Evolutionary conservation across 2,888 invertebrate species (phyloP).

Genomic region (Meghimatium bilineatum): DNA sequence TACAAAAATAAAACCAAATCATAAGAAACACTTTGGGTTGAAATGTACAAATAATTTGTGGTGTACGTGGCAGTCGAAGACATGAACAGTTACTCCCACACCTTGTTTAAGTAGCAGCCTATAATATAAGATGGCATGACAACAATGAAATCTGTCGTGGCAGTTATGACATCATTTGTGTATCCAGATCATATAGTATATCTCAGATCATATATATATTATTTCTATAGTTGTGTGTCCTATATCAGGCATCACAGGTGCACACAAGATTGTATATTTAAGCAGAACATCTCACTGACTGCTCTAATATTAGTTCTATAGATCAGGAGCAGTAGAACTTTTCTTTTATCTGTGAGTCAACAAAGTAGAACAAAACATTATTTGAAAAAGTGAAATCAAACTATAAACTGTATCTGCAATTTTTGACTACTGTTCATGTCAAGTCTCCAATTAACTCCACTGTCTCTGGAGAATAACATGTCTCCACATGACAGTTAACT

Average conservation of each 20-base stretch:
- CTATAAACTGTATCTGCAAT: too few species aligned
- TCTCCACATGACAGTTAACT: too few species aligned
- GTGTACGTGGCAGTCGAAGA: neutral
- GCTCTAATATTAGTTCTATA: too few species aligned
- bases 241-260: neutral
- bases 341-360: too few species aligned
- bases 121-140: neutral
- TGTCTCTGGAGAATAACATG: too few species aligned
- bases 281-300: too few species aligned
- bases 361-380: too few species aligned
- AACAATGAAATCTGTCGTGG: constrained; percentile 5
- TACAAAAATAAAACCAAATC: neutral
- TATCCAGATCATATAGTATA: constrained; percentile 5
- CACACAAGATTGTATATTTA: neutral
- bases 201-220: constrained; percentile 1
- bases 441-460: too few species aligned
- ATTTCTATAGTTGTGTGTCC: neutral
- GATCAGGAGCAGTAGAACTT: too few species aligned
- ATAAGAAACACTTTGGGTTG: constrained; percentile 18
- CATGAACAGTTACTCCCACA: neutral
- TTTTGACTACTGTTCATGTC: too few species aligned
- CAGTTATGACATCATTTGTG: neutral
- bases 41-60: constrained; percentile 9
- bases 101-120: constrained; percentile 1
- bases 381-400: too few species aligned